phyloP scores from a whole-genome alignment of 1,140 invertebrate genomes.

The Bemisia tabaci region DNA sequence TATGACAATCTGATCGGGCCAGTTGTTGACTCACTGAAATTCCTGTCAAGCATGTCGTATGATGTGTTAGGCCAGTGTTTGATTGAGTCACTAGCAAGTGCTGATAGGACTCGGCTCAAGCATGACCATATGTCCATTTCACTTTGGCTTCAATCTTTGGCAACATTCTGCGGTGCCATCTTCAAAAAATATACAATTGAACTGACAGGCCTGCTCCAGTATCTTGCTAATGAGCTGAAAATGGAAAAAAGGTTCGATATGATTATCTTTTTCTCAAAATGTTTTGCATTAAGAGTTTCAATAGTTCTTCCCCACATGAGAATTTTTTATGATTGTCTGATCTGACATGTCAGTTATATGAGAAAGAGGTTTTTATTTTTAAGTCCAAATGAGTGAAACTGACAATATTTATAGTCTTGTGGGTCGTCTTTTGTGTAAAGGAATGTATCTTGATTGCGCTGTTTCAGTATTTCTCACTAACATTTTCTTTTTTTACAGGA shows the following conservation, averaged over 20 bases:
- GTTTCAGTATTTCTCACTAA: too few relatives aligned
- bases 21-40: slow-evolving; percentile 96
- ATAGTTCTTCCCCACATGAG: too few relatives aligned
- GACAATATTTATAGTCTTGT: too few relatives aligned
- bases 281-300: too few relatives aligned
- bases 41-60: slow-evolving; percentile 87
- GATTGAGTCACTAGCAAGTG: slow-evolving; percentile 73
- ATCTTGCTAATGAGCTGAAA: slow-evolving; percentile 94
- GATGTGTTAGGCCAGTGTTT: slow-evolving; percentile 94
- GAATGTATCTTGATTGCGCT: too few relatives aligned
- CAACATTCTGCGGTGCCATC: slow-evolving; percentile 86
- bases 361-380: too few relatives aligned
- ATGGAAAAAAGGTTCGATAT: slow-evolving; percentile 82
- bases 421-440: too few relatives aligned
- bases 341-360: too few relatives aligned
- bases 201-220: slow-evolving; percentile 85
- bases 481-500: too few relatives aligned
- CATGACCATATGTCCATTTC: slow-evolving; percentile 89
- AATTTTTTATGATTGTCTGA: too few relatives aligned
- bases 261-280: slow-evolving; percentile 10
- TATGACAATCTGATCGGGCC: slow-evolving; percentile 95
- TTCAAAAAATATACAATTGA: slow-evolving; percentile 98
- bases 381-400: too few relatives aligned
- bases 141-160: slow-evolving; percentile 85
- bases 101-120: slow-evolving; percentile 62